A percentile compares a stretch with the other conserved stretches of the same genome.
Conservation (phyloP, 2,113 vertebrate genomes). For the Anas platyrhynchos region DNA sequence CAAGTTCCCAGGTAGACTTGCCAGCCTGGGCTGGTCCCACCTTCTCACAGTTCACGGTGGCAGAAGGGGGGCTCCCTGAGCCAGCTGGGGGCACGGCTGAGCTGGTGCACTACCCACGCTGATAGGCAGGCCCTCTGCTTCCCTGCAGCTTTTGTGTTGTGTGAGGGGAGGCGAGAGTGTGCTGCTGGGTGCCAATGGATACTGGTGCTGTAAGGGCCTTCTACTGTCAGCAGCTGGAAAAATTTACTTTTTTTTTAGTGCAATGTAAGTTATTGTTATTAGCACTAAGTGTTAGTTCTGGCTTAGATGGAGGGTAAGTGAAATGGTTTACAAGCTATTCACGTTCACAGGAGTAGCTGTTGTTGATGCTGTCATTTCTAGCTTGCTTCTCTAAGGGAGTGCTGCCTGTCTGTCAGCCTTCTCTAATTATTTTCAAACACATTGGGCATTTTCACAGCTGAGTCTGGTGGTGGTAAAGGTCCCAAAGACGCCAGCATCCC, state of each 20-base stretch:
- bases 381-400: neutral
- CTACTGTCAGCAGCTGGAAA: neutral
- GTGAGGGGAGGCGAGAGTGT: neutral
- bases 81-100: neutral
- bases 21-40: fast-evolving
- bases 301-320: neutral
- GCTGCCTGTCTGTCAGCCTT: neutral
- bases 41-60: neutral
- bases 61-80: fast-evolving
- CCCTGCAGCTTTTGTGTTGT: neutral
- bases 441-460: neutral
- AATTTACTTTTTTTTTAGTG: neutral
- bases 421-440: neutral
- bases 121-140: neutral
- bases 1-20: neutral
- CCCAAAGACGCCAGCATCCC: neutral
- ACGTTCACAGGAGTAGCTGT: neutral
- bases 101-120: neutral
- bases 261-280: neutral
- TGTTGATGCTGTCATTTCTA: neutral
- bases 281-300: neutral
- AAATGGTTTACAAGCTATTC: neutral
- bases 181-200: neutral
- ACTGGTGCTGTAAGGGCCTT: neutral
- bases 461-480: neutral